Evolutionary conservation across 2,797 vertebrate species (phyloP).

Genomic region (Liparis tanakae): DNA sequence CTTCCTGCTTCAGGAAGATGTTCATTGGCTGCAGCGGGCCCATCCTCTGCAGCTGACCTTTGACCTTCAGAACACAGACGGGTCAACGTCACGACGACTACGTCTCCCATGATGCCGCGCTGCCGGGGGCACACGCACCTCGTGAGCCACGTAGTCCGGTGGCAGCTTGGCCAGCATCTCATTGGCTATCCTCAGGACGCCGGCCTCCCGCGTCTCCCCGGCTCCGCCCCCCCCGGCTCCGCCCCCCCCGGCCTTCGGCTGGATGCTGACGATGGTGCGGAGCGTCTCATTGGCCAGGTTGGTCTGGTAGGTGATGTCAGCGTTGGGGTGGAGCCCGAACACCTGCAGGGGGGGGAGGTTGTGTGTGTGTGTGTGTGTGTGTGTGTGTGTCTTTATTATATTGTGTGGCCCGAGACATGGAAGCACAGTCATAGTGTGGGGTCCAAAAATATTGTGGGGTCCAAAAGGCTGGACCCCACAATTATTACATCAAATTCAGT

Average conservation of each 20-base stretch:
- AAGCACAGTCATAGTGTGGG: too few relatives aligned
- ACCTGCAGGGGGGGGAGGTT: slow-evolving; percentile 72
- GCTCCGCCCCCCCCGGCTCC: slow-evolving; percentile 81
- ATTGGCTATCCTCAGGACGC: slow-evolving; percentile 81
- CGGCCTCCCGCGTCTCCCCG: slow-evolving; percentile 85
- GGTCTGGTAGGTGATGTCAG: slow-evolving; percentile 89
- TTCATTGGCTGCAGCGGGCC: slow-evolving; percentile 86
- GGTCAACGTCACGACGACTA: too few relatives aligned
- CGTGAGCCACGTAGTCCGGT: slow-evolving; percentile 84
- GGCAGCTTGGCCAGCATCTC: slow-evolving; percentile 91
- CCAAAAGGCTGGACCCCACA: too few relatives aligned
- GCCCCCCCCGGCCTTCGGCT: slow-evolving; percentile 85
- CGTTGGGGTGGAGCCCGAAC: slow-evolving; percentile 89
- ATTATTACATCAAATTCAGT: too few relatives aligned
- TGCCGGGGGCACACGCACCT: slow-evolving; percentile 64
- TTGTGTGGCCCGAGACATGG: too few relatives aligned
- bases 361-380: too few relatives aligned
- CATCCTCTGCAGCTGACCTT: slow-evolving; percentile 85
- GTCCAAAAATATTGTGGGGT: too few relatives aligned
- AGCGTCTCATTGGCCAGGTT: slow-evolving; percentile 88
- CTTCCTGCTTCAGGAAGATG: slow-evolving; percentile 89
- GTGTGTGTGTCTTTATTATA: too few relatives aligned
- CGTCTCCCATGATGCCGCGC: too few relatives aligned
- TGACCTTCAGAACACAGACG: slow-evolving; percentile 77
- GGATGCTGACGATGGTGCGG: slow-evolving; percentile 86